phyloP scores from a whole-genome alignment of 92 coral and sea anemone genomes.

The Phenganax subtilis region DNA sequence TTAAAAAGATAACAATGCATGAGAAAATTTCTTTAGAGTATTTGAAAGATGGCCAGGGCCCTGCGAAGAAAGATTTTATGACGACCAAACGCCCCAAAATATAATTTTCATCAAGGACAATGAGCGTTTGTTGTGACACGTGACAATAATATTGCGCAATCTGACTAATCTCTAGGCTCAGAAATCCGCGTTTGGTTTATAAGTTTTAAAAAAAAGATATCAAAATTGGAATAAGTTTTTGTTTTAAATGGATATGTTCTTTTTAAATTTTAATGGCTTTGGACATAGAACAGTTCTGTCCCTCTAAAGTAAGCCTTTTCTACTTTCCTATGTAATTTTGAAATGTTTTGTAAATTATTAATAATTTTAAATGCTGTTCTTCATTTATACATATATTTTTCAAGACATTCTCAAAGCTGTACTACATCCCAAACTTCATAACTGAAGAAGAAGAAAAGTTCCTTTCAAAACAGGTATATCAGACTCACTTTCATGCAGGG shows the following conservation, averaged over 20 bases:
- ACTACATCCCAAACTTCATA: slow-evolving; percentile 76
- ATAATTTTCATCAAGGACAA: background rate
- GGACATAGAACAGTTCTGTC: slow-evolving; percentile 8
- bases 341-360: background rate
- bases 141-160: slow-evolving; percentile 16
- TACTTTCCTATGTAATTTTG: background rate
- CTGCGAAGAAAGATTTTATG: background rate
- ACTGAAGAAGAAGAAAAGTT: slow-evolving; percentile 65
- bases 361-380: background rate
- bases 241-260: background rate
- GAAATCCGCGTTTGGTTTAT: background rate
- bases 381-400: background rate
- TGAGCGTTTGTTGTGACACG: slow-evolving; percentile 5
- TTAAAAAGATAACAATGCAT: background rate
- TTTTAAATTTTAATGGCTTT: background rate
- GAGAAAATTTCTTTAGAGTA: background rate
- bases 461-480: slow-evolving; percentile 53
- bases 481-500: background rate
- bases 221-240: background rate
- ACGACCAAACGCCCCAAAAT: background rate
- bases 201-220: background rate
- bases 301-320: background rate
- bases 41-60: background rate
- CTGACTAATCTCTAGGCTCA: background rate
- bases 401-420: slow-evolving; percentile 63